Evolutionary conservation across 2,888 invertebrate genomes (phyloP).

Genomic region (Amblyteles armatorius): DNA sequence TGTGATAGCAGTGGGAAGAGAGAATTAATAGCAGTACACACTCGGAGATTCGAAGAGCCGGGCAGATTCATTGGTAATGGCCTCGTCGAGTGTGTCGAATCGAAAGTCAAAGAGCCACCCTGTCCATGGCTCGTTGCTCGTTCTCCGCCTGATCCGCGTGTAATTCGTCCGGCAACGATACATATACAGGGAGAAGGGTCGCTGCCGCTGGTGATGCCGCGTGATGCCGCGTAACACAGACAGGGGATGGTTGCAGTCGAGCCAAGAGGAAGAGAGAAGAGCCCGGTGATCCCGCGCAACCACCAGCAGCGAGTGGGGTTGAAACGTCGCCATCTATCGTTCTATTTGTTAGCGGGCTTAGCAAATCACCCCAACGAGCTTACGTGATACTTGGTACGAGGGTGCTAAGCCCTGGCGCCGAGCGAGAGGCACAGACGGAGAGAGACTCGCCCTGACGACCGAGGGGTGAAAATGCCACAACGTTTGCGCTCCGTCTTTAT

Average conservation of each 20-base stretch:
- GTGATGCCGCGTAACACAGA: constrained; percentile 8
- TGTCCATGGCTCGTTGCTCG: constrained; percentile 54
- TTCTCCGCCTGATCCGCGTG: constrained; percentile 79
- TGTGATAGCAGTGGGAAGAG: neutral
- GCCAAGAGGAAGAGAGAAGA: constrained; percentile 49
- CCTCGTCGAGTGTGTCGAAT: constrained; percentile 81
- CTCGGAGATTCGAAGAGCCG: constrained; percentile 50
- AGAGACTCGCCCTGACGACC: constrained; percentile 33
- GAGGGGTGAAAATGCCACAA: constrained; percentile 60
- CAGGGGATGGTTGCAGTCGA: constrained; percentile 13
- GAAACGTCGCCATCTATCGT: constrained; percentile 83
- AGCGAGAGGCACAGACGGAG: constrained; percentile 53
- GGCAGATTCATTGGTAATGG: constrained; percentile 69
- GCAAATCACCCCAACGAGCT: constrained; percentile 84
- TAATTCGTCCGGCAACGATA: constrained; percentile 78
- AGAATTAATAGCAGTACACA: constrained; percentile 49
- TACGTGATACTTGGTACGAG: constrained; percentile 79
- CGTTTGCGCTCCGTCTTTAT: constrained; percentile 27
- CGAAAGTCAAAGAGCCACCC: constrained; percentile 77
- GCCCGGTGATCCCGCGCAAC: constrained; percentile 63
- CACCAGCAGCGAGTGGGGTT: constrained; percentile 70
- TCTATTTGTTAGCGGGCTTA: constrained; percentile 84
- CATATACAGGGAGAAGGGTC: constrained; percentile 40
- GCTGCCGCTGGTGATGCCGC: constrained; percentile 23
- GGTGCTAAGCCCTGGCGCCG: constrained; percentile 81